Evolutionary conservation across 1,140 invertebrate genomes (phyloP), one percentile per base, ranked within the genome.

Genomic region (Tribolium madens): DNA sequence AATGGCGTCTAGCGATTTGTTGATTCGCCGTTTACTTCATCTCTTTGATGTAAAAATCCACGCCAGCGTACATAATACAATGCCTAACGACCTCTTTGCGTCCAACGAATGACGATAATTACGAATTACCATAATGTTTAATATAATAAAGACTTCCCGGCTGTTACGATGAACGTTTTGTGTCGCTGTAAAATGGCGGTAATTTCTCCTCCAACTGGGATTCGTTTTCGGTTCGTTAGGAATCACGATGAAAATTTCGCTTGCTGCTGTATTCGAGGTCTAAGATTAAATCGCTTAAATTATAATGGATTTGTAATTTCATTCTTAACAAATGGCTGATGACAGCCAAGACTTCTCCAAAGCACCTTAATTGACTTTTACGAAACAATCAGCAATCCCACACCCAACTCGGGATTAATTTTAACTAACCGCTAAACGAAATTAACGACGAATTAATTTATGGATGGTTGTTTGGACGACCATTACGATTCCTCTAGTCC

Each of bases 161-260:
- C 71, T 57, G 74, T 68, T 36, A 68, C 70, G 74, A 31, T 64
- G 60, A 74, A 64, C 47, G 76, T 75, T 80, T 80, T 81, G 78
- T 81, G 73, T 46, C 12, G 77, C 48, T 50, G 71, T 79, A 83
- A 83, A 83, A 83, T 83, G 82, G 81, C 82, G 78, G 82, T 81
- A 83, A 83, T 83, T 79, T 78, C 76, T 70, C 26, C 60, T 42
- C 42, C 53, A 75, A 48, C 77, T 78, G 75, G 78, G 60, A 76
- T 64, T 77, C 79, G 78, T 81, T 81, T 78, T 79, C 79, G 81
- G 79, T 81, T 83, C 82, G 82, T 83, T 83, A 83, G 78, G 78
- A 77, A 71, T 75, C 73, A 73, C 78, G 80, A 83, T 83, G 81
- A 78, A 81, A 83, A 79, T 79, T 73, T 69, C 64, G 48, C 76